Evolutionary conservation across 1,140 invertebrate genomes (phyloP), one percentile per base, ranked within the genome.

Genomic region (Latrodectus geometricus): DNA sequence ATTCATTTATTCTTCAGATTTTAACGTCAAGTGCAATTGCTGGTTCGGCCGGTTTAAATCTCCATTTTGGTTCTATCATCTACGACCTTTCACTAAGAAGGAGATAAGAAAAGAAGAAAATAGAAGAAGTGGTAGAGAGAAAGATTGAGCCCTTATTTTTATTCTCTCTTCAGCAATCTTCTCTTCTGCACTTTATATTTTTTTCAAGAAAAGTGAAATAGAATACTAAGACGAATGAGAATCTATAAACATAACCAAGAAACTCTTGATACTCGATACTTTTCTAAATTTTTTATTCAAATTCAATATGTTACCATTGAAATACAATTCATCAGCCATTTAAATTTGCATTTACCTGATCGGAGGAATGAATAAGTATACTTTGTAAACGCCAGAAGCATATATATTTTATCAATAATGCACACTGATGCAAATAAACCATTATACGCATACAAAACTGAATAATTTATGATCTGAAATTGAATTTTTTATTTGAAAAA

Each of bases 11-110:
- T 8, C n/a, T 49, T 78, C 49, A 50, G 61, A 78, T 76, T 79
- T 68, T 68, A 79, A 79, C 65, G 77, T 35, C 75, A 79, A 52
- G 23, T 68, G 68, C 66, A 69, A 70, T 70, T 70, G 78, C 78
- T 80, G 78, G 50, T 80, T 80, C 78, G 49, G 65, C 68, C 50
- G 65, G 66, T 80, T 80, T 80, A n/a, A 50, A 80, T 80, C 78
- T 80, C 78, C n/a, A 80, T 80, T 80, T 80, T 80, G 78, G 78
- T 54, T 54, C 78, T 70, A 80, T 80, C 78, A 80, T 80, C 78
- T 49, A 54, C 78, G 50, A 80, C 78, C 49, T 80, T 61, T 69
- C 50, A 21, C n/a, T 23, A 68, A 78, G 65, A 56, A 69, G 23
- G 65, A 14, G 3, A 70, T 48, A 70, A 54, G 21, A 21, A n/a